These are phyloP conservation scores for Gallinago nigripennis DNA, from an alignment of 2,797 vertebrate genomes.

Conservation along the genomic window DNA sequence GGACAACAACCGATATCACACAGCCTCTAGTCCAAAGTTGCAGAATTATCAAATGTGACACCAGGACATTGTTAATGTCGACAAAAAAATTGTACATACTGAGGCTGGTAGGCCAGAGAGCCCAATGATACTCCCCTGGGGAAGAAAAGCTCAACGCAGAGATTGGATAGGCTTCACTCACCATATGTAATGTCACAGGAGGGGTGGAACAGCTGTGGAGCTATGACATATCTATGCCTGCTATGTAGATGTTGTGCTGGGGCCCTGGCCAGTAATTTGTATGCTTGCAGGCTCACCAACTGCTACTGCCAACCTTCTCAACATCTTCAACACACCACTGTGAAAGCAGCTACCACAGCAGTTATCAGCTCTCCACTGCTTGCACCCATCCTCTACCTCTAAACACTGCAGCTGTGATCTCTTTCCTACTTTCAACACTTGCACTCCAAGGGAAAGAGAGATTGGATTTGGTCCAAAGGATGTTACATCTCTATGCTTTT, in stretches of 20 bases:
- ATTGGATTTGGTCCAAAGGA: neutral
- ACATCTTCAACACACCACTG: neutral
- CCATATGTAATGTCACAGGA: neutral
- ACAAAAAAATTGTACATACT: neutral
- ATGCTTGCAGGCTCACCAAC: neutral
- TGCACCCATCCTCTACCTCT: neutral
- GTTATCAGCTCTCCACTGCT: neutral
- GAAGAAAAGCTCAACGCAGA: neutral
- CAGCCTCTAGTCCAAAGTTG: neutral
- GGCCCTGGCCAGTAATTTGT: conserved; percentile 1
- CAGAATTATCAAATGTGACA: neutral
- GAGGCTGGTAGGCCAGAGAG: neutral
- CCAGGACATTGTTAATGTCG: neutral
- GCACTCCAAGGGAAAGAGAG: neutral
- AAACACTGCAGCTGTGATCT: neutral
- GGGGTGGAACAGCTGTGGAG: conserved; percentile 16
- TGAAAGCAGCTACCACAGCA: neutral
- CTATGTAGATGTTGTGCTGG: neutral
- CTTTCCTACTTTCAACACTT: neutral
- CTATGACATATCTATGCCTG: neutral
- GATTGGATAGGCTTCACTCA: neutral
- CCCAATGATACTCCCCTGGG: neutral
- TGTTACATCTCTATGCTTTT: neutral
- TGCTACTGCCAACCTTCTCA: neutral
- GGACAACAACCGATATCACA: rapidly evolving